A percentile compares a stretch with the other conserved stretches of the same genome.
Evolutionary conservation across 1,140 invertebrate species (phyloP).

Genomic region (Diachasmimorpha longicaudata): DNA sequence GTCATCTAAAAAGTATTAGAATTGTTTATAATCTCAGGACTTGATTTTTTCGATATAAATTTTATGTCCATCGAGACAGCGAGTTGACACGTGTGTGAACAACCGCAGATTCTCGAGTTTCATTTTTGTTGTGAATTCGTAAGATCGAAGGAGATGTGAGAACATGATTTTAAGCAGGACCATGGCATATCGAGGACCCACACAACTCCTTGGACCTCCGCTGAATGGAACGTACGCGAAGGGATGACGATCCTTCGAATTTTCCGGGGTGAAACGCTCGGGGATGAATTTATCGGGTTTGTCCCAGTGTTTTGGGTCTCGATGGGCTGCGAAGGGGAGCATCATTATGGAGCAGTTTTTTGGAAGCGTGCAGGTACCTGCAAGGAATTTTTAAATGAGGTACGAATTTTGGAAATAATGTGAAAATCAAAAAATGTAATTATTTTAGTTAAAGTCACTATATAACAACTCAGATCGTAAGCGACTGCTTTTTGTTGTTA

Average conservation of each 20-base stretch:
- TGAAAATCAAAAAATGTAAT: no score
- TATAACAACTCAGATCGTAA: no score
- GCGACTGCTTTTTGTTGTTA: no score
- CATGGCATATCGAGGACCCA: not conserved
- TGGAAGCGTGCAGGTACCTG: slow-evolving; percentile 31
- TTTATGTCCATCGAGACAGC: not conserved
- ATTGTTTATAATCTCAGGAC: not conserved
- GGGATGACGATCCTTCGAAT: slow-evolving; percentile 47
- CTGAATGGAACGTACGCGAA: slow-evolving; percentile 67
- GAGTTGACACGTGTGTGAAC: not conserved
- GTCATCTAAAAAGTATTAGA: no score
- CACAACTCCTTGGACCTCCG: slow-evolving; percentile 65
- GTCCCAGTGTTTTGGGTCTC: slow-evolving; percentile 66
- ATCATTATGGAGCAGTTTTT: slow-evolving; percentile 30
- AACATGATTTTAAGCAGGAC: not conserved
- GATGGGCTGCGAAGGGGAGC: slow-evolving; percentile 54
- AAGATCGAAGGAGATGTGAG: not conserved
- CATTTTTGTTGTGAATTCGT: not conserved
- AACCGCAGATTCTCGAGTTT: not conserved
- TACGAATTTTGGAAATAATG: not conserved
- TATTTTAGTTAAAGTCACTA: no score
- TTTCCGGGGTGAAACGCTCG: slow-evolving; percentile 68
- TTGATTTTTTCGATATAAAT: not conserved
- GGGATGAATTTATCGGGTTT: slow-evolving; percentile 75
- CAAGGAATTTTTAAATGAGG: not conserved